Base-by-base conservation (phyloP, 2,797 vertebrate species). In the Lagorchestes hirsutus region DNA sequence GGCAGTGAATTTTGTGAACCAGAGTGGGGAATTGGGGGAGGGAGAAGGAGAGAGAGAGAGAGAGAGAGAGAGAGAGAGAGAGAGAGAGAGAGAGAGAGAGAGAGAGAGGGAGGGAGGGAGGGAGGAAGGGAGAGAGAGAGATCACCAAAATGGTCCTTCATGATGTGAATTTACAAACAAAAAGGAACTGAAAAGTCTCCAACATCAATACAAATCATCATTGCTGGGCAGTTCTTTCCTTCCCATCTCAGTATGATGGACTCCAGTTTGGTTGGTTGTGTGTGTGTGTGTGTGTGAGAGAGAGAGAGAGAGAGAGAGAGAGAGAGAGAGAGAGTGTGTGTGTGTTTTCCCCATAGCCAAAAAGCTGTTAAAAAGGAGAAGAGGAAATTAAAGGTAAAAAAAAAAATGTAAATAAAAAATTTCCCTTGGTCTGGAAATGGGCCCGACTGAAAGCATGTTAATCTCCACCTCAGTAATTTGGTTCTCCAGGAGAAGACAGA, bases 381-480 rank as follows among this genome's bases (percentile, higher is more conserved):
- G 98, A 99, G 99, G 99, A 99, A 99, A 99, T 99, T 99, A 99
- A 99, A 99, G 98, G 98, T 99, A 99, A 99, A 99, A 98, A 99
- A 99, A 99, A 99, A 99, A 99, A 99, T 98, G 99, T 99, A 99
- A 99, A 99, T 99, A 99, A 98, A 99, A 99, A 98, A 99, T 99
- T 99, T 99, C 99, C 99, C 99, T 99, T 98, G 98, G 99, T 99
- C 99, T 99, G 99, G 99, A 99, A 99, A 99, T 99, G 98, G 99
- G 99, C 99, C 99, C 99, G 98, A 98, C 99, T 99, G 99, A 99
- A 99, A 99, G 99, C 99, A 99, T 99, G 99, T 99, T 99, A 99
- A 99, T 99, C 99, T 99, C 99, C 99, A 99, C 99, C 99, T 99
- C 99, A 98, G 99, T 99, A 99, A 99, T 99, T 99, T 99, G 99